Percentiles rank a stretch among this genome's conserved stretches.
phyloP scores from a whole-genome alignment of 2,797 vertebrate genomes.

The Acanthurus tractus region DNA sequence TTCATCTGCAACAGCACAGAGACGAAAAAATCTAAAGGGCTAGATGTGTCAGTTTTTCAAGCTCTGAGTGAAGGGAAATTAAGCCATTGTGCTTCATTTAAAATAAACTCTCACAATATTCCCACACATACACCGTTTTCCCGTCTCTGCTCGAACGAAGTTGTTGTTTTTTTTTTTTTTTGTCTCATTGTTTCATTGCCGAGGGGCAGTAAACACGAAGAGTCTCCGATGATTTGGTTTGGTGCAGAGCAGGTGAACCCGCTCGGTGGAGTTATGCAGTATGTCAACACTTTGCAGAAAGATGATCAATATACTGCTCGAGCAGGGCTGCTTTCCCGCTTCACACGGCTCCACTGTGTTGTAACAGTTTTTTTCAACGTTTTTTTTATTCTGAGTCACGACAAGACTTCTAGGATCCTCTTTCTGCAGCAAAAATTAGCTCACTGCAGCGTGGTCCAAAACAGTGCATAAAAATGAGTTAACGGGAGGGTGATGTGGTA shows the following conservation, averaged over 20 bases:
- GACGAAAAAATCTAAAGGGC: conserved; percentile 65
- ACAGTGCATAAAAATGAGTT: conserved; percentile 19
- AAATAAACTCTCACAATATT: conserved; percentile 55
- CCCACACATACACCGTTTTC: conserved; percentile 14
- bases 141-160: conserved; percentile 10
- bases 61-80: conserved; percentile 51
- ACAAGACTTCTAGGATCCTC: conserved; percentile 50
- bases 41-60: conserved; percentile 64
- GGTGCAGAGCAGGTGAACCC: conserved; percentile 74
- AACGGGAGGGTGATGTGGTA: not conserved
- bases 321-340: conserved; percentile 48
- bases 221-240: conserved; percentile 74
- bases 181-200: conserved; percentile 69
- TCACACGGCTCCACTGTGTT: conserved; percentile 38
- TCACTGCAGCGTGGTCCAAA: conserved; percentile 21
- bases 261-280: conserved; percentile 68
- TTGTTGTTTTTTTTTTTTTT: conserved; percentile 43
- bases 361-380: conserved; percentile 38
- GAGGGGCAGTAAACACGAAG: conserved; percentile 77
- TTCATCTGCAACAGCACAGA: conserved; percentile 74
- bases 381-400: conserved; percentile 57
- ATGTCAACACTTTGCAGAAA: conserved; percentile 78
- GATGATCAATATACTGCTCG: conserved; percentile 80
- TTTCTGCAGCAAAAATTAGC: conserved; percentile 46
- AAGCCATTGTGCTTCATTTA: conserved; percentile 62